These are phyloP conservation scores for Proterorhinus semilunaris DNA, from an alignment of 2,113 vertebrate species.

Conservation along the genomic window DNA sequence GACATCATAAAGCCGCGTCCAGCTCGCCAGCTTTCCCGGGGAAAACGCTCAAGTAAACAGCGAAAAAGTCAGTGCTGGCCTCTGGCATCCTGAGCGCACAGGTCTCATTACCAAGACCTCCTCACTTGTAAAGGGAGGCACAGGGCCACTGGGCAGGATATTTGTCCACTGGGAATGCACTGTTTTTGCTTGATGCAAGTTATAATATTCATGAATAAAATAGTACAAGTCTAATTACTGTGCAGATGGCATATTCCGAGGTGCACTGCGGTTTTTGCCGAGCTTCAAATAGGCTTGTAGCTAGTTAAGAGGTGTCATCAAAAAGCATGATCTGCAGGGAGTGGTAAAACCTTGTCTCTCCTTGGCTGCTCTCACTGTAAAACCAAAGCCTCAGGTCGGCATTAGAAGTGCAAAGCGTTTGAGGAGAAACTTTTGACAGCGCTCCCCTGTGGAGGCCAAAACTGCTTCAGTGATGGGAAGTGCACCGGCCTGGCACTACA, in stretches of 20 bases:
- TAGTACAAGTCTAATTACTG: background rate
- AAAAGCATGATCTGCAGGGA: constrained; percentile 43
- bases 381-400: constrained; percentile 45
- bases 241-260: background rate
- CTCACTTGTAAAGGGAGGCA: constrained; percentile 28
- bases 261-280: constrained; percentile 9
- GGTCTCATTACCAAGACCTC: constrained; percentile 38
- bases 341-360: constrained; percentile 53
- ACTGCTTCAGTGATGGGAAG: constrained; percentile 25
- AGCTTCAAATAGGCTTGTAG: constrained; percentile 27
- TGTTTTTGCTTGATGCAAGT: constrained; percentile 7
- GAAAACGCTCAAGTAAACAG: constrained; percentile 47
- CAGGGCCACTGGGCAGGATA: constrained; percentile 17
- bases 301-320: constrained; percentile 29
- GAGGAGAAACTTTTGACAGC: constrained; percentile 44
- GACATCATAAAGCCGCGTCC: constrained; percentile 42
- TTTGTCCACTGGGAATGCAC: constrained; percentile 9
- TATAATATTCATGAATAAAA: constrained; percentile 18
- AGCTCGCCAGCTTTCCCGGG: constrained; percentile 29
- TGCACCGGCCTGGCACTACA: constrained; percentile 7
- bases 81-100: constrained; percentile 38
- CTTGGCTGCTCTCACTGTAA: constrained; percentile 43
- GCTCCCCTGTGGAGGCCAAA: constrained; percentile 24
- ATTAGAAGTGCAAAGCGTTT: constrained; percentile 46
- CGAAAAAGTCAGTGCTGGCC: constrained; percentile 53